Evolutionary conservation across 2,888 invertebrate genomes (phyloP).

Genomic region (Zygothrica quintamaculata): DNA sequence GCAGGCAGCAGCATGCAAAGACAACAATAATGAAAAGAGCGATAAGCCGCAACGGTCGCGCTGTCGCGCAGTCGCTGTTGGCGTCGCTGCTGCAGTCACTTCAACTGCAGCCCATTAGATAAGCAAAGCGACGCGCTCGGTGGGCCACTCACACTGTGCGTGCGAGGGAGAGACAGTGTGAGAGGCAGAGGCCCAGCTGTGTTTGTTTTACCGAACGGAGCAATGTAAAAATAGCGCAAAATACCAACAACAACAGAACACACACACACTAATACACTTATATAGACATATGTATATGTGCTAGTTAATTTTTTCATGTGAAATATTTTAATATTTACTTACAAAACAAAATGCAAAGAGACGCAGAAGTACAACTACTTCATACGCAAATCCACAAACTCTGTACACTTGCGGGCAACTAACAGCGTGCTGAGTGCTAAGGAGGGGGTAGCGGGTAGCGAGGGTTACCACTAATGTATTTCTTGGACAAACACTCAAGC

Average conservation of each 20-base stretch:
- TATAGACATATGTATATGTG: not conserved
- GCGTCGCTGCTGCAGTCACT: conserved; percentile 6
- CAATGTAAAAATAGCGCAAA: conserved; percentile 59
- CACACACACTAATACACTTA: conserved; percentile 5
- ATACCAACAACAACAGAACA: conserved; percentile 27
- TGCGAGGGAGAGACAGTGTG: conserved; percentile 1
- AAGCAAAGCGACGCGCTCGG: conserved; percentile 57
- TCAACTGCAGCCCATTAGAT: conserved; percentile 62
- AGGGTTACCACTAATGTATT: conserved; percentile 37
- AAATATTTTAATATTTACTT: conserved; percentile 70
- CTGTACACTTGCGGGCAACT: conserved; percentile 25
- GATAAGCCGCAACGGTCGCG: too few species aligned
- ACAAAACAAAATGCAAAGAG: conserved; percentile 50
- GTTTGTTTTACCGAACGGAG: conserved; percentile 41
- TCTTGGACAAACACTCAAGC: conserved; percentile 63
- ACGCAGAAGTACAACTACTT: conserved; percentile 23
- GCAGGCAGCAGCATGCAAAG: conserved; percentile 9
- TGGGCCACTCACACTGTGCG: conserved; percentile 16
- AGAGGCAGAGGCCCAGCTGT: conserved; percentile 57
- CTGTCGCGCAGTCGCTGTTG: conserved; percentile 8
- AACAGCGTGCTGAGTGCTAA: too few species aligned
- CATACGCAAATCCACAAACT: conserved; percentile 35
- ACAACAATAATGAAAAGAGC: conserved; percentile 8
- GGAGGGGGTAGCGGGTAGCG: too few species aligned
- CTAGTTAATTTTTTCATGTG: conserved; percentile 63